Base-by-base conservation (phyloP, 1,140 invertebrate genomes). In the Odontomachus brunneus region DNA sequence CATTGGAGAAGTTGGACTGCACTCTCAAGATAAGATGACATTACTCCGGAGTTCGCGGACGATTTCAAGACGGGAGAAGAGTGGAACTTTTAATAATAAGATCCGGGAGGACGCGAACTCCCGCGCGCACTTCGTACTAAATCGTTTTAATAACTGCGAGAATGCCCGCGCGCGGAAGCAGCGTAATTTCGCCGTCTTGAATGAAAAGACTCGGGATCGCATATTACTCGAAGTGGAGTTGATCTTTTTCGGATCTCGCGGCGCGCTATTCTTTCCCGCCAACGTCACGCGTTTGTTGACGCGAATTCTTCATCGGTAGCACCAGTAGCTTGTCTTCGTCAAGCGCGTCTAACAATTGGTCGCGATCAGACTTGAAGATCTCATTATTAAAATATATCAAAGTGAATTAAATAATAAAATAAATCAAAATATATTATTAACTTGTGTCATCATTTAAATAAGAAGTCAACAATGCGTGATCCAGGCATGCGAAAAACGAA, bases 131-230 rank as follows among this genome's bases (percentile, higher is more conserved):
- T 62, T 24, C 49, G 26, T 59, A 51, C 71, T 83, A 86, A 86
- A 83, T 86, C 66, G 80, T 78, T 86, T 72, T 72, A 87, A 84
- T 81, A 88, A 85, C 55, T 85, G 75, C 62, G 67, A 86, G 55
- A 69, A n/a, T 67, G 22, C 51, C 26, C 38, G 4, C 38, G 38
- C 38, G 4, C 9, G 38, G 4, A 44, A 67, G 49, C 3, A 53
- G 49, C 11, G 19, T 55, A 38, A 66, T 67, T 44, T 55, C 33
- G 24, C 33, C 51, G 44, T 69, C 53, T 24, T 67, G 62, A 78
- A 57, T 67, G 29, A 67, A 78, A 67, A 44, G 29, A 69, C 12
- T 78, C 67, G 5, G 14, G 57, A 44, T 78, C 7, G 75, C 15
- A 29, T 24, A 24, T 38, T 67, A 78, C 55, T 69, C 44, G 38